Base-by-base conservation (phyloP, 2,113 vertebrate genomes). In the Lagopus muta region DNA sequence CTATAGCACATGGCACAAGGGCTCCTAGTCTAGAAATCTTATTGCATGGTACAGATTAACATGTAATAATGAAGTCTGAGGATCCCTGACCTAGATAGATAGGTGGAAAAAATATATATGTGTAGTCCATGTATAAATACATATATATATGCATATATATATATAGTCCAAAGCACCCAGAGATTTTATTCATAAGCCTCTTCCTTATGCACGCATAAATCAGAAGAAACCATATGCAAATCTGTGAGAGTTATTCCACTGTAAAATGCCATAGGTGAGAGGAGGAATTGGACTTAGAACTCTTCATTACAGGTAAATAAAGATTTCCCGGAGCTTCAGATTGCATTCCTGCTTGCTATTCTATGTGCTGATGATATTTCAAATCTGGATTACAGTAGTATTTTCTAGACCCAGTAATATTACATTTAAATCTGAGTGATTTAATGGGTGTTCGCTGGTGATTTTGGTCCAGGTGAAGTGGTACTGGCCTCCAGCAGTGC, bases 401-500 rank as follows among this genome's bases (percentile, higher is more conserved):
- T 95, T 93, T 54, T 89, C 93, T 89, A 89, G 84, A 93, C 87
- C 58, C 76, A 92, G 57, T 95, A 97, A 96, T 97, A 85, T 36
- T 96, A 95, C 55, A 71, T 95, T 94, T 93, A 95, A 90, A 58
- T 93, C 90, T 95, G 93, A 95, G 93, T 94, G 92, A 96, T 96
- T 97, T 96, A 92, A 95, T 96, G 93, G 96, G 87, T 95, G 81
- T 96, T 94, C 88, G 71, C 38, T 88, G 94, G 88, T 94, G 78
- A 94, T 96, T 96, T 95, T 91, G 95, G 93, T 71, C 84, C 78
- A 58, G 92, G 93, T 89, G 95, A 96, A 96, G 85, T 89, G 77
- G 82, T 95, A 83, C 71, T 97, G 90, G 97, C 98, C 97, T 94
- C 93, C 86, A 97, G 97, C 96, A 96, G 94, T 95, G 97, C 98